These are phyloP conservation scores for Parazoanthus darwini DNA, from an alignment of 92 coral and sea anemone genomes.

Conservation along the genomic window DNA sequence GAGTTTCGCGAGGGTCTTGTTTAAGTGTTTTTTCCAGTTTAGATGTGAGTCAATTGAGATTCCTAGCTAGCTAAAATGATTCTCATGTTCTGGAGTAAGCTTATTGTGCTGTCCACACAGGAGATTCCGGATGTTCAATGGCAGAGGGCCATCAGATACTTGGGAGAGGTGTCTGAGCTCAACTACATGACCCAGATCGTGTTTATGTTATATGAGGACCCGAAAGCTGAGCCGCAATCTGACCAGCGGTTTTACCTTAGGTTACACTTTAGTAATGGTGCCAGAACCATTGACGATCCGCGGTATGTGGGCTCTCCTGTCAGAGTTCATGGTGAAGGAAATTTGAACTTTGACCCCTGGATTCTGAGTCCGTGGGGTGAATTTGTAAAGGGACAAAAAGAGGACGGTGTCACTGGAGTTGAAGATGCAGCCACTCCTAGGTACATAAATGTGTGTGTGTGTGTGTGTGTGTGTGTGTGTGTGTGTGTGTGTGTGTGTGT, in stretches of 20 bases:
- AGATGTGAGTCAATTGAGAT: too few relatives aligned
- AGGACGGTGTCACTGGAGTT: neutral
- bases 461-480: too few relatives aligned
- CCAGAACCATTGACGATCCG: constrained; percentile 33
- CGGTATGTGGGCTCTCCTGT: constrained; percentile 22
- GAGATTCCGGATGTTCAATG: constrained; percentile 76
- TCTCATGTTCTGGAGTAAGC: neutral
- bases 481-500: too few relatives aligned
- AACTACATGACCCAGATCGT: constrained; percentile 98
- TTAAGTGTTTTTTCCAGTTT: too few relatives aligned
- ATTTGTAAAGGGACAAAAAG: constrained; percentile 28
- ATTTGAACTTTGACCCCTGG: constrained; percentile 21
- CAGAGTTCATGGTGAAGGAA: neutral
- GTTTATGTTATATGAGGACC: constrained; percentile 91
- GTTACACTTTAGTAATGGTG: constrained; percentile 88
- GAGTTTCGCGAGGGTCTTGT: too few relatives aligned
- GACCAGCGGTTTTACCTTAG: constrained; percentile 81
- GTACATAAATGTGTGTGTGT: neutral
- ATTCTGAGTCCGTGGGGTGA: constrained; percentile 38
- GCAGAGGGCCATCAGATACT: constrained; percentile 80
- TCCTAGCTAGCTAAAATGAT: too few relatives aligned
- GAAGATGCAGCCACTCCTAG: neutral
- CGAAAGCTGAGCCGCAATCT: constrained; percentile 81
- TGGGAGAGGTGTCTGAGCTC: constrained; percentile 81
- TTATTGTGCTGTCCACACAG: constrained; percentile 36